Conservation (phyloP, 2,888 invertebrate species). For the Metopia argyrocephala region DNA sequence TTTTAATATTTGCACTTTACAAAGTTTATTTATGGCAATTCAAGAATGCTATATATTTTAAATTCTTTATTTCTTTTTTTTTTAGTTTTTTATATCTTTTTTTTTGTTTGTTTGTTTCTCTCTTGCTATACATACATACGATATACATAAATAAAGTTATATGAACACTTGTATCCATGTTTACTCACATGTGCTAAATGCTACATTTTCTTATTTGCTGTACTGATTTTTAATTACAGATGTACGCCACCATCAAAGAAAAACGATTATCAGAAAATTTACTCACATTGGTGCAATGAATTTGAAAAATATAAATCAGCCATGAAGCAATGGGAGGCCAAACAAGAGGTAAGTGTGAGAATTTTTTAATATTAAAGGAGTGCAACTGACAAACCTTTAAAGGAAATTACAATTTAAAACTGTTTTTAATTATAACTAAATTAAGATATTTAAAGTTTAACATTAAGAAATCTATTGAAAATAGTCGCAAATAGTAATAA, state of each 20-base stretch:
- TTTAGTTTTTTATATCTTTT: too few relatives aligned
- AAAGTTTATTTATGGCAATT: slow-evolving; percentile 42
- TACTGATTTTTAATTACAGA: slow-evolving; percentile 74
- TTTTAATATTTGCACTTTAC: neutral
- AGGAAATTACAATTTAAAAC: too few relatives aligned
- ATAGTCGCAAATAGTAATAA: too few relatives aligned
- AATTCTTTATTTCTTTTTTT: too few relatives aligned
- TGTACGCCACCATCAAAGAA: slow-evolving; percentile 94
- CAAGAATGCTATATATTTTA: too few relatives aligned
- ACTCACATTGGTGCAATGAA: slow-evolving; percentile 99
- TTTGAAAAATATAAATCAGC: slow-evolving; percentile 98
- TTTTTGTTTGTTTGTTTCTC: too few relatives aligned
- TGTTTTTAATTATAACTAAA: too few relatives aligned
- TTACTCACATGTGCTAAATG: neutral
- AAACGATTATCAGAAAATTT: slow-evolving; percentile 95
- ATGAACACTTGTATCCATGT: neutral
- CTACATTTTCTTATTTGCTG: slow-evolving; percentile 43
- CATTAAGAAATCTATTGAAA: too few relatives aligned
- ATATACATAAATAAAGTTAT: too few relatives aligned
- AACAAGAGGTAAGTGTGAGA: slow-evolving; percentile 87
- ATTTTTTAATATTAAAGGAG: neutral
- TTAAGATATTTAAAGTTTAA: too few relatives aligned
- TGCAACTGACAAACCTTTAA: too few relatives aligned
- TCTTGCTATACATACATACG: neutral
- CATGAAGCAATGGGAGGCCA: slow-evolving; percentile 96